Percentiles rank a stretch among this genome's conserved stretches.
These are phyloP conservation scores for Drosophila pseudoobscura DNA, from an alignment of 1,140 invertebrate genomes.

Conservation along the genomic window DNA sequence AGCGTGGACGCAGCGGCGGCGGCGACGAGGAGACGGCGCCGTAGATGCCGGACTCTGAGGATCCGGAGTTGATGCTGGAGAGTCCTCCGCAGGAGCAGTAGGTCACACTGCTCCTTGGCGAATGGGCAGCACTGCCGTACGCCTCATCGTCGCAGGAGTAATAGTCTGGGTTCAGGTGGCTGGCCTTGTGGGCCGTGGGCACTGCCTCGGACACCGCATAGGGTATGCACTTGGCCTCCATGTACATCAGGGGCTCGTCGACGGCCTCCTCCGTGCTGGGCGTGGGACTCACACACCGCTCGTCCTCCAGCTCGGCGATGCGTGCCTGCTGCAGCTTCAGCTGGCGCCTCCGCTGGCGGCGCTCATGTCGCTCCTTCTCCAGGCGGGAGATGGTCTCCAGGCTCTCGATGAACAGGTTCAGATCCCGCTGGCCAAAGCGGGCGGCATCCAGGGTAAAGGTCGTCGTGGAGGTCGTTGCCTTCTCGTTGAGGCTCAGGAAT, in stretches of 20 bases:
- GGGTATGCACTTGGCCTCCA: slow-evolving; percentile 68
- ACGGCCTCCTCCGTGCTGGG: slow-evolving; percentile 59
- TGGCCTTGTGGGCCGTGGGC: background rate
- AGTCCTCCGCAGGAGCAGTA: slow-evolving; percentile 52
- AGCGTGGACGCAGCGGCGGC: slow-evolving; percentile 47
- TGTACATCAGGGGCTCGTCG: slow-evolving; percentile 56
- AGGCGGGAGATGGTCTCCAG: slow-evolving; percentile 67
- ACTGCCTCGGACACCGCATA: slow-evolving; percentile 44
- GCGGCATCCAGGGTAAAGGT: slow-evolving; percentile 58
- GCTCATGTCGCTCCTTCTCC: slow-evolving; percentile 54
- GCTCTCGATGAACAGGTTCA: slow-evolving; percentile 63
- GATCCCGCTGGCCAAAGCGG: slow-evolving; percentile 46
- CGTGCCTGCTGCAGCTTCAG: slow-evolving; percentile 38
- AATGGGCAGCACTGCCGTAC: slow-evolving; percentile 50
- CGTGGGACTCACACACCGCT: slow-evolving; percentile 48
- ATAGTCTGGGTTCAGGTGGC: slow-evolving; percentile 13
- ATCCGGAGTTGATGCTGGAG: slow-evolving; percentile 44
- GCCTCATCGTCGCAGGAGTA: slow-evolving; percentile 63
- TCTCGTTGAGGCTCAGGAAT: slow-evolving; percentile 26
- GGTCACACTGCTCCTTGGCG: slow-evolving; percentile 58
- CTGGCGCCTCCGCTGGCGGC: slow-evolving; percentile 31
- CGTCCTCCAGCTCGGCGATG: slow-evolving; percentile 34
- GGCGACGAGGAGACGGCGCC: slow-evolving; percentile 1
- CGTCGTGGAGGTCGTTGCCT: slow-evolving; percentile 6
- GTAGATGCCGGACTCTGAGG: slow-evolving; percentile 62